phyloP scores from a whole-genome alignment of 2,113 vertebrate species.

The Hippocampus comes region DNA sequence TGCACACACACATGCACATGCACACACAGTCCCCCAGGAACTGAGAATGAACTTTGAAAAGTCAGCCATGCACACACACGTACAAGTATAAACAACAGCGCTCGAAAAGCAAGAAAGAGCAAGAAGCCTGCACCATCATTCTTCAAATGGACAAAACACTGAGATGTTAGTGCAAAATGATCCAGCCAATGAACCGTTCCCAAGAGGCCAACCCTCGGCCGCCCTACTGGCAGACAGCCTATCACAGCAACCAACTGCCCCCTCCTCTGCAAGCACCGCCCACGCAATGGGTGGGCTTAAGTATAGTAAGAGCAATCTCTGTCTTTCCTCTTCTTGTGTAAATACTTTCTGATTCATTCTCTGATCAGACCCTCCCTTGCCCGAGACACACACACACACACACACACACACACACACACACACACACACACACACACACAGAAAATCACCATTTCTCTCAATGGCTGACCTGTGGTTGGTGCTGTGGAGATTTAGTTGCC shows the following conservation, averaged over 20 bases:
- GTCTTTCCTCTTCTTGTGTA: constrained; percentile 33
- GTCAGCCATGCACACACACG: constrained; percentile 40
- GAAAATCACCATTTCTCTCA: constrained; percentile 34
- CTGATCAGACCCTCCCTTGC: constrained; percentile 45
- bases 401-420: constrained; percentile 8
- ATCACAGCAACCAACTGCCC: constrained; percentile 67
- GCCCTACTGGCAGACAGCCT: constrained; percentile 68
- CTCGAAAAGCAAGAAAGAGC: constrained; percentile 43
- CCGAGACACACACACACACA: constrained; percentile 1
- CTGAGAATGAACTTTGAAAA: constrained; percentile 54
- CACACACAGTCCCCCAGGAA: constrained; percentile 49
- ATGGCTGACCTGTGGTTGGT: constrained; percentile 67
- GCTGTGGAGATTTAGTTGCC: constrained; percentile 58
- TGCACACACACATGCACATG: constrained; percentile 44
- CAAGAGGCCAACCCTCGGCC: constrained; percentile 54
- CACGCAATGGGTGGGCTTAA: constrained; percentile 64
- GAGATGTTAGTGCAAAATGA: constrained; percentile 62
- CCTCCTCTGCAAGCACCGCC: constrained; percentile 61
- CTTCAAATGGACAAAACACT: constrained; percentile 37
- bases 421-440: background rate
- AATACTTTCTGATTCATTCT: constrained; percentile 43
- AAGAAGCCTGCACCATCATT: constrained; percentile 52
- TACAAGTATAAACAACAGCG: constrained; percentile 32
- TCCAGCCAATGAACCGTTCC: constrained; percentile 66
- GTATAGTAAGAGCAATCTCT: constrained; percentile 53